Evolutionary conservation across 2,888 invertebrate species (phyloP).

Genomic region (Tiliacea aurago): DNA sequence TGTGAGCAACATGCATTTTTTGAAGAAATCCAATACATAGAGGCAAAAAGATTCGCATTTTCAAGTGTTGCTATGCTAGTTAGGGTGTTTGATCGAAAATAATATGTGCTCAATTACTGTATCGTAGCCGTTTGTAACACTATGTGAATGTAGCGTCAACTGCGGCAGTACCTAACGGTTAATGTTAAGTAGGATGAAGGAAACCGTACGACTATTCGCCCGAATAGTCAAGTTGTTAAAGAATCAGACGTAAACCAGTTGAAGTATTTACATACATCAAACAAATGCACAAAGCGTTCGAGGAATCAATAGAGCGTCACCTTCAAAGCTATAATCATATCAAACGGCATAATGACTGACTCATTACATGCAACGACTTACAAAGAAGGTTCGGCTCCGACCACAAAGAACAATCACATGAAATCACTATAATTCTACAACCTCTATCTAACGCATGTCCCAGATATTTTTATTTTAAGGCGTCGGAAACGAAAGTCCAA

Average conservation of each 20-base stretch:
- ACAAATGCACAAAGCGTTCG: slow-evolving; percentile 46
- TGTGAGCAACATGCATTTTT: slow-evolving; percentile 9
- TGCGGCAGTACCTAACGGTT: slow-evolving; percentile 30
- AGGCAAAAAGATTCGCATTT: not conserved
- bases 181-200: slow-evolving; percentile 13
- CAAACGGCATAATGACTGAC: slow-evolving; percentile 50
- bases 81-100: slow-evolving; percentile 23
- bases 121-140: not conserved
- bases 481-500: slow-evolving; percentile 9
- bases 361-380: slow-evolving; percentile 25
- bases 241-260: slow-evolving; percentile 21
- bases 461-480: slow-evolving; percentile 36
- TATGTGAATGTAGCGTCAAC: slow-evolving; percentile 7
- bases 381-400: slow-evolving; percentile 18
- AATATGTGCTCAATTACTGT: slow-evolving; percentile 36
- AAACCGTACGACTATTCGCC: slow-evolving; percentile 10
- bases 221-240: slow-evolving; percentile 13
- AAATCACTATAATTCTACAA: slow-evolving; percentile 22
- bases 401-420: slow-evolving; percentile 28
- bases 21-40: not conserved
- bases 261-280: slow-evolving; percentile 29
- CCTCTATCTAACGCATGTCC: slow-evolving; percentile 3
- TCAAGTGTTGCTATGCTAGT: slow-evolving; percentile 9
- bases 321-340: slow-evolving; percentile 48
- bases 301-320: slow-evolving; percentile 50